These are phyloP conservation scores for Leucoma salicis DNA, from an alignment of 2,888 invertebrate genomes.

Conservation along the genomic window DNA sequence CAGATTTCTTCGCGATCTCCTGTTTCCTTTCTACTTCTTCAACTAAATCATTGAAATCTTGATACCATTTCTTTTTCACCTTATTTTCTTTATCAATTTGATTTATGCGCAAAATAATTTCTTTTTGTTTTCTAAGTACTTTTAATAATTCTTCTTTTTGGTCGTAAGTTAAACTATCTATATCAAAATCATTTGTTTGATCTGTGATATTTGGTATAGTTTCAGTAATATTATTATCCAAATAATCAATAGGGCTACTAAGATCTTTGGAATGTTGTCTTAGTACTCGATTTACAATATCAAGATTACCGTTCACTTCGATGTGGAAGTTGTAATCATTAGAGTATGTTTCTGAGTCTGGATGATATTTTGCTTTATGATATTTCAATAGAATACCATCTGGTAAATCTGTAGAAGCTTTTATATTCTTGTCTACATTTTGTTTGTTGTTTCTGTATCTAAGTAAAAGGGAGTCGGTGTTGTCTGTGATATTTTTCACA, in stretches of 20 bases:
- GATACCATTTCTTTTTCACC: neutral
- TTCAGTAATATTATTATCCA: neutral
- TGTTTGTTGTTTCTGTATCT: too few species aligned
- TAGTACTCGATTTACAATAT: neutral
- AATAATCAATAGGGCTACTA: neutral
- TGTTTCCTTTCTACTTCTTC: constrained; percentile 8
- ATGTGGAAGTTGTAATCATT: too few species aligned
- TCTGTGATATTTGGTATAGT: constrained; percentile 2
- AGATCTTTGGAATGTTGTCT: neutral
- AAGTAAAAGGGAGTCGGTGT: too few species aligned
- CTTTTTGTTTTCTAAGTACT: constrained; percentile 27
- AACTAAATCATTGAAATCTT: constrained; percentile 31
- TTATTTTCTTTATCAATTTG: constrained; percentile 15
- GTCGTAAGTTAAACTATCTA: neutral
- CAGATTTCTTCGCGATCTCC: neutral
- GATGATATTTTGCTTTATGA: neutral
- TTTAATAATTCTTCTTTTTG: constrained; percentile 9
- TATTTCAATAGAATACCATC: neutral
- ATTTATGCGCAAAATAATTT: constrained; percentile 31
- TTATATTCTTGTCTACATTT: neutral
- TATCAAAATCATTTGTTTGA: constrained; percentile 1
- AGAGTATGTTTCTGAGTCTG: neutral
- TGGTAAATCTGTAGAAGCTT: neutral
- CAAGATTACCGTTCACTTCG: neutral
- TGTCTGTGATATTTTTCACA: too few species aligned